A percentile compares a stretch with the other conserved stretches of the same genome.
Conservation (phyloP, 1,140 invertebrate species). For the Arctopsyche grandis region DNA sequence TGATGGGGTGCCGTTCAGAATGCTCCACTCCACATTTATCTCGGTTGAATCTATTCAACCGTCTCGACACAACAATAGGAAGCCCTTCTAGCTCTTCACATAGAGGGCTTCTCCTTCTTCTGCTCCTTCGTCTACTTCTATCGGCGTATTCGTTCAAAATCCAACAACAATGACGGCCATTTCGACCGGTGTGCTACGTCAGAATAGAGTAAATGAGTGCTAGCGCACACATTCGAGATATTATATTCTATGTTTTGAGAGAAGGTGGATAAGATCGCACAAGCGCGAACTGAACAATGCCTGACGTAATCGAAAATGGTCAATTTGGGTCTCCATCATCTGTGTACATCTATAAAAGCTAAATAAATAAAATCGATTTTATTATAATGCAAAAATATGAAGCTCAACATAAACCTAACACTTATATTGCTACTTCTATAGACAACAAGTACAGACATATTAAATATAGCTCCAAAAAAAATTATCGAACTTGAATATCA, state of each 20-base stretch:
- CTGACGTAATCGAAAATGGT: neutral
- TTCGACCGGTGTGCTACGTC: neutral
- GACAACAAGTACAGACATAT: too few species aligned
- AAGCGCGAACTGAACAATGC: neutral
- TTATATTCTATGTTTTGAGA: neutral
- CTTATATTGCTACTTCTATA: too few species aligned
- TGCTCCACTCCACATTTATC: conserved; percentile 25
- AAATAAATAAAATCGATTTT: too few species aligned
- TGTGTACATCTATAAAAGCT: too few species aligned
- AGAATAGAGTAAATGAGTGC: neutral
- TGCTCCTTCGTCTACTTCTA: neutral
- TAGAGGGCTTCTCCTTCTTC: neutral
- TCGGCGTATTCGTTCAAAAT: neutral
- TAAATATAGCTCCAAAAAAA: too few species aligned
- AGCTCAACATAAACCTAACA: too few species aligned
- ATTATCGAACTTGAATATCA: too few species aligned
- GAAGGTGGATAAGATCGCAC: too few species aligned
- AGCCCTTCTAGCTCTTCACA: conserved; percentile 18
- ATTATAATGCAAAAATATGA: too few species aligned
- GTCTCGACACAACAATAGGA: neutral
- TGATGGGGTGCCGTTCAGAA: conserved; percentile 23
- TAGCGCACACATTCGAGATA: neutral
- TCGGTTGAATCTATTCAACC: conserved; percentile 23
- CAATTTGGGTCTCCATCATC: too few species aligned
- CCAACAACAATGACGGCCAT: neutral